Base-by-base conservation (phyloP, 1,140 invertebrate species). In the Neotoxoptera formosana region DNA sequence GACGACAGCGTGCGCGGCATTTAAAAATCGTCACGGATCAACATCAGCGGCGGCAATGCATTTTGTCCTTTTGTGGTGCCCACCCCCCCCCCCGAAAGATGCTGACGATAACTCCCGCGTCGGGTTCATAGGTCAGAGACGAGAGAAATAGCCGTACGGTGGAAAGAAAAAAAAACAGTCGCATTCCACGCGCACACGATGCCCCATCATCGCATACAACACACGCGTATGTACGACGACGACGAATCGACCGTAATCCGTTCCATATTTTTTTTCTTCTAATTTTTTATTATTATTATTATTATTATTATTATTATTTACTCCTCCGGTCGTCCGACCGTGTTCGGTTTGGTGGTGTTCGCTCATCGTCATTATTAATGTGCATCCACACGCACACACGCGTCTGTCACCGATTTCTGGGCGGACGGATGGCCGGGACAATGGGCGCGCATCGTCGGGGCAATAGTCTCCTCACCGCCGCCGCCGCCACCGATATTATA, bases 391-490 rank as follows among this genome's bases (percentile, higher is more conserved):
- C 81, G 48, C 60, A 25, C 67, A 45, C 60, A 20, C 81, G 48
- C 91, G 91, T 93, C 91, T 93, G 91, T 93, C 91, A 93, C 91
- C 91, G 91, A 93, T 93, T 93, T 93, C 48, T 81, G 91, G 91
- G 81, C 47, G 91, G 45, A 81, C 76, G 56, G 36, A 45, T 41
- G 41, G 41, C 48, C 48, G 81, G 48, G 67, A 84, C 30, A 83
- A 91, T 41, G 48, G n/a, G 41, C 67, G 41, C 90, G 21, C 51
- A 36, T 83, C 48, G 17, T 76, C 60, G 30, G 60, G 30, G 60
- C 1, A 14, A n/a, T n/a, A 76, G 60, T n/a, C 30, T 76, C 30
- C n/a, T 1, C 60, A 34, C 60, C 30, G 30, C 76, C 30, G 87
- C 8, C 7, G 87, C 36, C 51, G 47, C 36, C 23, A 8, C 34